Percentiles rank a stretch among this genome's conserved stretches.
Evolutionary conservation across 2,113 vertebrate species (phyloP).

Genomic region (Uria aalge): DNA sequence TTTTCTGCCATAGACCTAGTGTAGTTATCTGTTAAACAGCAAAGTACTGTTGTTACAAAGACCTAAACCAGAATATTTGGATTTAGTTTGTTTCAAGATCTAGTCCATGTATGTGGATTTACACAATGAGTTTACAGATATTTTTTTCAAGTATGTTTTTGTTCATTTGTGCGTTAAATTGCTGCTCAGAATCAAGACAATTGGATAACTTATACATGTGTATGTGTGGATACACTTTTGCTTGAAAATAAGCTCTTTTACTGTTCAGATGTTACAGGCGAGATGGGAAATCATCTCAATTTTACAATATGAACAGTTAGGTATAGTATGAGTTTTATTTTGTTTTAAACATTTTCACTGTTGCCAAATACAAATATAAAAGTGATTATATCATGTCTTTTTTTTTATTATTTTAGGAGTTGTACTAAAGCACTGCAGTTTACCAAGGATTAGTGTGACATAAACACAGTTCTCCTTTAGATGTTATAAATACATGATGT

Average conservation of each 20-base stretch:
- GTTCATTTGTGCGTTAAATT: background rate
- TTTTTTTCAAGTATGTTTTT: background rate
- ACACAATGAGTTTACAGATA: background rate
- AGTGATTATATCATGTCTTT: background rate
- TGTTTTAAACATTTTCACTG: background rate
- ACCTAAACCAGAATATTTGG: background rate
- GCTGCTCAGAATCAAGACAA: background rate
- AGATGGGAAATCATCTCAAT: background rate
- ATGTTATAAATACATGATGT: background rate
- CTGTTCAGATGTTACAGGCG: background rate
- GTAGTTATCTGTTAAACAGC: background rate
- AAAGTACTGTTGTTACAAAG: background rate
- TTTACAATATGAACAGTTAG: background rate
- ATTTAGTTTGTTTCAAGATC: background rate
- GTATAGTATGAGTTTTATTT: background rate
- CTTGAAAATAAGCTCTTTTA: background rate
- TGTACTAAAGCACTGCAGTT: background rate
- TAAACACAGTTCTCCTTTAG: background rate
- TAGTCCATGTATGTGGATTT: background rate
- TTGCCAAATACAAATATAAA: background rate
- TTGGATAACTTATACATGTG: background rate
- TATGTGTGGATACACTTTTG: background rate
- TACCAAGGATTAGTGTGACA: background rate
- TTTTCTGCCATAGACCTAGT: background rate
- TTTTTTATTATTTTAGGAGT: background rate